Evolutionary conservation across 1,140 invertebrate genomes (phyloP).

Genomic region (Antheraea mylitta): DNA sequence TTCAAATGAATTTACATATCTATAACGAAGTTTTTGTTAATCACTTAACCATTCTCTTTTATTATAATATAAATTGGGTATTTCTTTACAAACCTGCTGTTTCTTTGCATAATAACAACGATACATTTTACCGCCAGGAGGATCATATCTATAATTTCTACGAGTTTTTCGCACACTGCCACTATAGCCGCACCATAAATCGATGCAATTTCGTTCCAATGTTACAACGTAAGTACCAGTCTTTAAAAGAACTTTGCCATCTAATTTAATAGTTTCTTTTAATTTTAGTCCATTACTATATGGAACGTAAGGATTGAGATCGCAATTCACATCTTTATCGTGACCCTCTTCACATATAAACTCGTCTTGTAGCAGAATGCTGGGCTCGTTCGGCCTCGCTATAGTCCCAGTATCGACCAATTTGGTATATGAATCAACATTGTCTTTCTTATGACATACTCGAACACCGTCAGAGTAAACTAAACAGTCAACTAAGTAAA

Average conservation of each 20-base stretch:
- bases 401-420: conserved; percentile 49
- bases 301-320: conserved; percentile 47
- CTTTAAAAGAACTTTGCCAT: conserved; percentile 46
- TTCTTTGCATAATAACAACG: conserved; percentile 57
- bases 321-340: conserved; percentile 44
- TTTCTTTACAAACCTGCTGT: conserved; percentile 60
- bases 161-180: conserved; percentile 30
- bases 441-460: conserved; percentile 55
- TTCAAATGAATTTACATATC: neutral
- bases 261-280: conserved; percentile 34
- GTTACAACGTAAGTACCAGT: conserved; percentile 33
- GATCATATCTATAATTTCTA: conserved; percentile 34
- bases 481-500: conserved; percentile 62
- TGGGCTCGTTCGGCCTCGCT: conserved; percentile 45
- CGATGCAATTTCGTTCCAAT: conserved; percentile 41
- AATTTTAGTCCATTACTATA: conserved; percentile 34
- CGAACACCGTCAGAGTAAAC: conserved; percentile 49
- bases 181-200: conserved; percentile 55
- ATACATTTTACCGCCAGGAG: conserved; percentile 54
- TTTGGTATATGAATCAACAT: conserved; percentile 42
- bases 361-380: conserved; percentile 58
- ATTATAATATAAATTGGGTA: conserved; percentile 21
- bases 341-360: conserved; percentile 57
- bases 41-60: conserved; percentile 7
- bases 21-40: neutral